Percentiles rank a stretch among this genome's conserved stretches.
phyloP scores from a whole-genome alignment of 1,140 invertebrate genomes.

The Megalopta genalis region DNA sequence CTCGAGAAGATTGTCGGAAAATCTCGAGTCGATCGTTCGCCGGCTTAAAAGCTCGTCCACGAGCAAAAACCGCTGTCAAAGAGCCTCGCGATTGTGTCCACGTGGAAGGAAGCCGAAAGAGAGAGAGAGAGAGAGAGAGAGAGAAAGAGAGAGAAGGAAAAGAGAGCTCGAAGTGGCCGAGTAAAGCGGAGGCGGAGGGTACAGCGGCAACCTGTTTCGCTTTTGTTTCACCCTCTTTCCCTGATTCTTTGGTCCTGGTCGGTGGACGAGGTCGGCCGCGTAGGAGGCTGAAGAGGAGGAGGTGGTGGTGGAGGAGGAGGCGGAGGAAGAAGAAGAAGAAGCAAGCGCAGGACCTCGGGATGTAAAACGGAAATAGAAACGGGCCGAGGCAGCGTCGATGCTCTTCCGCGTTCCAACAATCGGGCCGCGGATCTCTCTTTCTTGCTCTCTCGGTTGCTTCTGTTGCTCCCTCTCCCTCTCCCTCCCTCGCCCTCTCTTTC shows the following conservation, averaged over 20 bases:
- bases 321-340: too few species aligned
- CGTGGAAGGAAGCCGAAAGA: too few species aligned
- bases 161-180: neutral
- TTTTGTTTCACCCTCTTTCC: conserved; percentile 6
- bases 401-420: conserved; percentile 75
- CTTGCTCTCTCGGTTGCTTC: neutral
- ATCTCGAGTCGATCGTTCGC: too few species aligned
- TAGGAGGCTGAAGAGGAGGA: too few species aligned
- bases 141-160: too few species aligned
- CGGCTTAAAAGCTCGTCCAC: too few species aligned
- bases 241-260: conserved; percentile 39
- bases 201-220: conserved; percentile 34
- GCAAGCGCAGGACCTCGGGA: conserved; percentile 14
- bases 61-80: neutral
- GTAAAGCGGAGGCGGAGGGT: neutral
- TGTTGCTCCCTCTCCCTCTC: neutral
- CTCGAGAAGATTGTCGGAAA: too few species aligned
- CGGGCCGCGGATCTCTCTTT: conserved; percentile 28
- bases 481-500: neutral
- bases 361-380: conserved; percentile 73
- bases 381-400: conserved; percentile 32
- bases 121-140: too few species aligned
- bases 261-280: too few species aligned
- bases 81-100: neutral
- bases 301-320: too few species aligned